A percentile compares a stretch with the other conserved stretches of the same genome.
phyloP scores from a whole-genome alignment of 2,113 vertebrate species.

The Psophia crepitans region DNA sequence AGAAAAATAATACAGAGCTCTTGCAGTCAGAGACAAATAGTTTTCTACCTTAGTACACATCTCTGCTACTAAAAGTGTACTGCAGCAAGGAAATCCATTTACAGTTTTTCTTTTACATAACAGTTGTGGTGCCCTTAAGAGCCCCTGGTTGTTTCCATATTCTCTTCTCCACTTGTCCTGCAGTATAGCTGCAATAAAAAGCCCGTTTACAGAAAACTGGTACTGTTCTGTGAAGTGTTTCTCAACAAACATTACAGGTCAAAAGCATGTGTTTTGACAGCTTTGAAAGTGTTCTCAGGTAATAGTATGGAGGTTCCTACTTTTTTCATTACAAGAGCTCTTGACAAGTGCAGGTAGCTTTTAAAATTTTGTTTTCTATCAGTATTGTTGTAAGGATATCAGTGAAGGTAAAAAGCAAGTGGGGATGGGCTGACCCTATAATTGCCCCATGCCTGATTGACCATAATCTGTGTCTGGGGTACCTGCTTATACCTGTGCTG shows the following conservation, averaged over 20 bases:
- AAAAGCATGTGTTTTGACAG: background rate
- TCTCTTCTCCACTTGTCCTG: background rate
- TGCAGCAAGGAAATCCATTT: conserved; percentile 48
- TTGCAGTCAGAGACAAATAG: conserved; percentile 26
- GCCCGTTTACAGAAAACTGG: background rate
- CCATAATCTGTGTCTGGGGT: background rate
- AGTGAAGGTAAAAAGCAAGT: background rate
- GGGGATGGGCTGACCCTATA: background rate
- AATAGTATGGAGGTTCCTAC: background rate
- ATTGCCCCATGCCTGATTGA: background rate
- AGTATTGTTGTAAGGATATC: background rate
- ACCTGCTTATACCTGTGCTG: background rate
- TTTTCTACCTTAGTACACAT: conserved; percentile 27
- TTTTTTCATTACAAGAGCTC: background rate
- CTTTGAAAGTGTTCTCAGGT: background rate
- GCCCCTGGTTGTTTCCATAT: background rate
- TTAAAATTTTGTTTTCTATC: background rate
- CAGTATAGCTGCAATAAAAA: background rate
- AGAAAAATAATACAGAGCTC: conserved; percentile 13
- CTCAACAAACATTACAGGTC: background rate
- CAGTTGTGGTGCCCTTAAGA: conserved; percentile 26
- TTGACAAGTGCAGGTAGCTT: background rate
- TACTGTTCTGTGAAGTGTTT: background rate
- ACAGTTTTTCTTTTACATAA: conserved; percentile 41
- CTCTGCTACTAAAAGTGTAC: background rate